Evolutionary conservation across 2,797 vertebrate species (phyloP).

Genomic region (Carapus acus): DNA sequence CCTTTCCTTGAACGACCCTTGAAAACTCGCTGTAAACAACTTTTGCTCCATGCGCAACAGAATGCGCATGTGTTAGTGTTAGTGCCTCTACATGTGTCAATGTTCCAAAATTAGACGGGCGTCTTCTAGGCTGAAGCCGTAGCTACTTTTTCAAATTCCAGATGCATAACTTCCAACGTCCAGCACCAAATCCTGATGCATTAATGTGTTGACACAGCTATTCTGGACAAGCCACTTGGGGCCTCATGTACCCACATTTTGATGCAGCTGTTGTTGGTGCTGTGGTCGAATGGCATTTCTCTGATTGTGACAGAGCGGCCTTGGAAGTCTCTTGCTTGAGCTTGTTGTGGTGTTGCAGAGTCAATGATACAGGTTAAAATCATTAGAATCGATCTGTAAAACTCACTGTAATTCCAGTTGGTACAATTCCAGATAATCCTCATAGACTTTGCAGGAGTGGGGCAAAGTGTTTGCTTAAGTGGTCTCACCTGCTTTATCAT

Average conservation of each 20-base stretch:
- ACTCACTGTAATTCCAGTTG: too few species aligned
- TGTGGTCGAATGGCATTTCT: not conserved
- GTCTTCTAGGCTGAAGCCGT: not conserved
- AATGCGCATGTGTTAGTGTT: not conserved
- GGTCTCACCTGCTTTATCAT: conserved; percentile 89
- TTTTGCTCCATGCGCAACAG: not conserved
- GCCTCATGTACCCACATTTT: not conserved
- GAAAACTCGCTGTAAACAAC: not conserved
- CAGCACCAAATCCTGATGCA: conserved; percentile 5
- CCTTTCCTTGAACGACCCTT: not conserved
- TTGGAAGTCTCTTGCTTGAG: too few species aligned
- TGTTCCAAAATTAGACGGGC: conserved; percentile 4
- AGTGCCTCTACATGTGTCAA: not conserved
- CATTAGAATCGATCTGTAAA: too few species aligned
- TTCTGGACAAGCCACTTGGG: not conserved
- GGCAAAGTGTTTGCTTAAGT: not conserved
- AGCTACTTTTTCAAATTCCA: not conserved
- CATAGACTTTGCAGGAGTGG: too few species aligned
- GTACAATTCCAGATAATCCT: too few species aligned
- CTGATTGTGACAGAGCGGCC: not conserved
- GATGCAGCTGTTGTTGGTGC: conserved; percentile 1
- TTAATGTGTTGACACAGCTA: conserved; percentile 10
- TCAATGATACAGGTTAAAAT: too few species aligned
- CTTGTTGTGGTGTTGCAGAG: too few species aligned
- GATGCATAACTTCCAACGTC: not conserved